phyloP scores from a whole-genome alignment of 92 coral and sea anemone species.

The Desmophyllum pertusum region DNA sequence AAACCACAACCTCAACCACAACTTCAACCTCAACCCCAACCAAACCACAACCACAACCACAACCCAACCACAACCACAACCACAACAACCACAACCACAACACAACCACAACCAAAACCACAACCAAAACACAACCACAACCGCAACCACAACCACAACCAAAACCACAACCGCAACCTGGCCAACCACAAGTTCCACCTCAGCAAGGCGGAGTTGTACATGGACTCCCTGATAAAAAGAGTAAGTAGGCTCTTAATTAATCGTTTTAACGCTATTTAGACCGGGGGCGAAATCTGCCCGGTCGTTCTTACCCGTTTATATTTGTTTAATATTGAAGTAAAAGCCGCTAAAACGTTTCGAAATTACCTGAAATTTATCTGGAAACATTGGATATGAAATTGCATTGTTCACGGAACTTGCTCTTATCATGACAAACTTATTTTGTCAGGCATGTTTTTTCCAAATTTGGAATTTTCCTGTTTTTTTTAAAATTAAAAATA shows the following conservation, averaged over 20 bases:
- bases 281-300: no score
- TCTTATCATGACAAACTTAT: no score
- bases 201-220: slow-evolving; percentile 14
- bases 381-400: no score
- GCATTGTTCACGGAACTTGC: no score
- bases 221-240: slow-evolving; percentile 35
- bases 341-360: no score
- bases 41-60: slow-evolving; percentile 19
- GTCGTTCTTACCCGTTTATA: no score
- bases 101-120: background rate
- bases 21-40: slow-evolving; percentile 10
- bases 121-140: background rate
- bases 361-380: no score
- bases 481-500: no score
- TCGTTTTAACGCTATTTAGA: no score
- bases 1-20: slow-evolving; percentile 20
- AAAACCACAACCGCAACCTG: slow-evolving; percentile 16
- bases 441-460: no score
- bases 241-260: slow-evolving; percentile 18
- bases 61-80: background rate
- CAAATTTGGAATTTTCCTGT: no score
- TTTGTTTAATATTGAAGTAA: no score
- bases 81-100: slow-evolving; percentile 1
- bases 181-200: slow-evolving; percentile 4
- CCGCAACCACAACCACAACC: slow-evolving; percentile 4